Evolutionary conservation across 2,888 invertebrate species (phyloP), one percentile per base, ranked within the genome.

Genomic region (Ophion ventricosus): DNA sequence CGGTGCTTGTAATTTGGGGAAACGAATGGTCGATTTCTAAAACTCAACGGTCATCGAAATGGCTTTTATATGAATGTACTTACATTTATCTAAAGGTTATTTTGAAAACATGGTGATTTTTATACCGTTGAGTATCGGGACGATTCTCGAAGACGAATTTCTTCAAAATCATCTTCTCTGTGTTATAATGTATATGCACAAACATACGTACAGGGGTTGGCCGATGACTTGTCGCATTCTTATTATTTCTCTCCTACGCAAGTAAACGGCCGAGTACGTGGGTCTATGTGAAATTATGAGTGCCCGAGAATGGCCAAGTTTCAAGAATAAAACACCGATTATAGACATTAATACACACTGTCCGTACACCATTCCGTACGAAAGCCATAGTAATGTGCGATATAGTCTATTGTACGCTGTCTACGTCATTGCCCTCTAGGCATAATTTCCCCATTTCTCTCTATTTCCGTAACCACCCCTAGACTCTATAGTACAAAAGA

Each of bases 301-400:
- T 35, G 17, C 2, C 49, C 49, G 49, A 14, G 57, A 70, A 56
- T 35, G 70, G 25, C 70, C 56, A 70, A 70, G 56, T 35, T 70
- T 70, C 70, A 56, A 57, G 57, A 70, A 70, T 70, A 70, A 70
- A 70, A 56, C 57, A 5, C 56, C 35, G 29, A 25, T 26, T 56
- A 10, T 54, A 29, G 20, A 29, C 69, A 2, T 10, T 17, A 0
- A 69, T 56, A 56, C 7, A 49, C 8, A 35, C 20, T 8, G 23
- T 10, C 20, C 8, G 20, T 49, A 49, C 57, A 49, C 57, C n/a
- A 14, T 40, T 40, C n/a, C 14, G 35, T 57, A 23, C 57, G 49
- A 49, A 17, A 23, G 23, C 23, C 23, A 1, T 23, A 23, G 20
- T 23, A 23, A 23, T 8, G 20, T 20, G 57, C 57, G 57, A 57